These are phyloP conservation scores for Ctenopoma kingsleyae DNA, from an alignment of 2,797 vertebrate species.

Conservation along the genomic window DNA sequence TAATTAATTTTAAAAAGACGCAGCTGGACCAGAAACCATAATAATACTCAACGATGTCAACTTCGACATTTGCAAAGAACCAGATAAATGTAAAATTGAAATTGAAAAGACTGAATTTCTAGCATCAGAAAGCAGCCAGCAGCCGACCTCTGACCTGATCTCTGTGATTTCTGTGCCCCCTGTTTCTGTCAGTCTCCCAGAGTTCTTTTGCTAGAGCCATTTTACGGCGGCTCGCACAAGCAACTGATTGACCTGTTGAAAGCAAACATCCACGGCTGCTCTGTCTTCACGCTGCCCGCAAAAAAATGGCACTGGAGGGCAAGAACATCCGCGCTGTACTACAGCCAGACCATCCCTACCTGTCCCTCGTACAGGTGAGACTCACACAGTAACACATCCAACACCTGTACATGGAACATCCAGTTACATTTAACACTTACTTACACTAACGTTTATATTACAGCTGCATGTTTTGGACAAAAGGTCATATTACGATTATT, in stretches of 20 bases:
- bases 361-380: slow-evolving; percentile 89
- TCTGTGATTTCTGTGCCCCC: neutral
- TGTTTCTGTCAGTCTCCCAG: neutral
- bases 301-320: slow-evolving; percentile 99
- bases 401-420: no score
- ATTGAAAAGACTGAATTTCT: no score
- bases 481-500: no score
- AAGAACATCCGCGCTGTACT: slow-evolving; percentile 90
- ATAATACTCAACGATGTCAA: no score
- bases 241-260: slow-evolving; percentile 92
- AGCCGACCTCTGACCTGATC: neutral
- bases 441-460: no score
- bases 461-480: no score
- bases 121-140: no score
- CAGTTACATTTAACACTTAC: no score
- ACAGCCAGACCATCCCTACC: slow-evolving; percentile 89
- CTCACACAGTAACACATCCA: neutral
- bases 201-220: slow-evolving; percentile 91
- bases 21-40: no score
- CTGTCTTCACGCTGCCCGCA: slow-evolving; percentile 88
- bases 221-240: slow-evolving; percentile 95
- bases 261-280: slow-evolving; percentile 81
- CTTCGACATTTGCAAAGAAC: no score
- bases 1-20: no score
- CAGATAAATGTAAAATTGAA: no score